These are phyloP conservation scores for Crossocerus cetratus DNA, from an alignment of 2,888 invertebrate genomes.

Conservation along the genomic window DNA sequence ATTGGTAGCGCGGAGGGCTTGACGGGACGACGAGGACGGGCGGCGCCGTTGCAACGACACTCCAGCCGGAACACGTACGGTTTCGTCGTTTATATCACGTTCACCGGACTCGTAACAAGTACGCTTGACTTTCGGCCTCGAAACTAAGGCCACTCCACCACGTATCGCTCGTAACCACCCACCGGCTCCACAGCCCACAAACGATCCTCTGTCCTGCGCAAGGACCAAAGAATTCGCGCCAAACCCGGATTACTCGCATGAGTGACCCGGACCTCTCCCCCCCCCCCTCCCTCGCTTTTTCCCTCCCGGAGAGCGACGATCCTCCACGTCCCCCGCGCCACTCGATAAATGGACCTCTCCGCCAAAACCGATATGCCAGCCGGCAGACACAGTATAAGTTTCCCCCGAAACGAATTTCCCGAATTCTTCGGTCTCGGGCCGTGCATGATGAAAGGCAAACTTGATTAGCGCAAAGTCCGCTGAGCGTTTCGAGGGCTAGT, in stretches of 20 bases:
- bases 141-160: constrained; percentile 22
- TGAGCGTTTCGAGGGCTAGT: too few relatives aligned
- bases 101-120: constrained; percentile 26
- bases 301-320: too few relatives aligned
- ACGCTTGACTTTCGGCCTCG: constrained; percentile 23
- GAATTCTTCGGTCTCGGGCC: too few relatives aligned
- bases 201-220: constrained; percentile 22
- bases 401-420: too few relatives aligned
- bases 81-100: constrained; percentile 38
- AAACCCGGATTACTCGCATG: constrained; percentile 30
- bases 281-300: neutral
- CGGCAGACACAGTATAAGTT: too few relatives aligned
- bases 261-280: constrained; percentile 10
- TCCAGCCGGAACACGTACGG: constrained; percentile 17
- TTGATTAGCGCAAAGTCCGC: too few relatives aligned
- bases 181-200: constrained; percentile 21
- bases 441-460: too few relatives aligned
- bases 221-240: constrained; percentile 24
- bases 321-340: too few relatives aligned
- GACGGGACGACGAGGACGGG: constrained; percentile 12
- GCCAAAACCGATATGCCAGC: too few relatives aligned
- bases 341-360: too few relatives aligned
- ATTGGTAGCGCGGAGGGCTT: constrained; percentile 23
- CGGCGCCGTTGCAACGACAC: neutral
- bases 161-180: constrained; percentile 22